A percentile compares a stretch with the other conserved stretches of the same genome.
Conservation (phyloP, 1,140 invertebrate genomes). For the Drosophila navojoa region DNA sequence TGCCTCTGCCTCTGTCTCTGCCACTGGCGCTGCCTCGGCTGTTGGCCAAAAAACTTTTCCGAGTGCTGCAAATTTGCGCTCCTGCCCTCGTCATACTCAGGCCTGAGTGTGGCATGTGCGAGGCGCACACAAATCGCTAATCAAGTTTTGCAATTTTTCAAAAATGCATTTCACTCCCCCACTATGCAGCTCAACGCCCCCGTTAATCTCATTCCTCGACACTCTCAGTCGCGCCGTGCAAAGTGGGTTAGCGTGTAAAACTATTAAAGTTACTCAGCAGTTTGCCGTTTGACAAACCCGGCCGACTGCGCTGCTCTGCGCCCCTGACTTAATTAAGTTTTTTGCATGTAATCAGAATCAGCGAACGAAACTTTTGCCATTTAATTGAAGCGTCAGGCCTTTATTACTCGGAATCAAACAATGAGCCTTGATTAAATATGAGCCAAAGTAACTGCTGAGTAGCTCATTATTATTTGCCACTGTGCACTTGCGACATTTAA, state of each 20-base stretch:
- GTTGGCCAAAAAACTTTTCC: conserved; percentile 30
- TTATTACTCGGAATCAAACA: conserved; percentile 53
- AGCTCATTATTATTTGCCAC: conserved; percentile 11
- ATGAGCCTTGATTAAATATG: conserved; percentile 53
- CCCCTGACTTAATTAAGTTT: conserved; percentile 43
- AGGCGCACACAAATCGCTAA: conserved; percentile 57
- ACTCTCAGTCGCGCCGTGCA: conserved; percentile 25
- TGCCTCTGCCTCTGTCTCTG: too few species aligned
- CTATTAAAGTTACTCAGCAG: conserved; percentile 49
- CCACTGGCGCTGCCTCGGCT: neutral
- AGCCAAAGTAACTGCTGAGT: conserved; percentile 23
- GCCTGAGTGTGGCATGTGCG: conserved; percentile 54
- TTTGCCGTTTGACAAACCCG: conserved; percentile 19
- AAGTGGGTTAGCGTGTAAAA: conserved; percentile 55
- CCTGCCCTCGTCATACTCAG: conserved; percentile 48
- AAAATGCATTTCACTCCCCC: conserved; percentile 49
- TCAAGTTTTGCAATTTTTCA: conserved; percentile 72
- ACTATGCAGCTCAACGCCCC: neutral
- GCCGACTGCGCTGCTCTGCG: neutral
- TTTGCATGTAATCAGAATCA: conserved; percentile 40
- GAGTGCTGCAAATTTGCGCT: conserved; percentile 36
- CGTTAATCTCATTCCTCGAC: conserved; percentile 4
- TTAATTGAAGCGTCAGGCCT: conserved; percentile 47
- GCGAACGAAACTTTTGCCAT: conserved; percentile 32
- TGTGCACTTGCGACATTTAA: conserved; percentile 4